Percentiles rank a stretch among this genome's conserved stretches.
phyloP scores from a whole-genome alignment of 2,888 invertebrate species.

The Siphlonurus alternatus region DNA sequence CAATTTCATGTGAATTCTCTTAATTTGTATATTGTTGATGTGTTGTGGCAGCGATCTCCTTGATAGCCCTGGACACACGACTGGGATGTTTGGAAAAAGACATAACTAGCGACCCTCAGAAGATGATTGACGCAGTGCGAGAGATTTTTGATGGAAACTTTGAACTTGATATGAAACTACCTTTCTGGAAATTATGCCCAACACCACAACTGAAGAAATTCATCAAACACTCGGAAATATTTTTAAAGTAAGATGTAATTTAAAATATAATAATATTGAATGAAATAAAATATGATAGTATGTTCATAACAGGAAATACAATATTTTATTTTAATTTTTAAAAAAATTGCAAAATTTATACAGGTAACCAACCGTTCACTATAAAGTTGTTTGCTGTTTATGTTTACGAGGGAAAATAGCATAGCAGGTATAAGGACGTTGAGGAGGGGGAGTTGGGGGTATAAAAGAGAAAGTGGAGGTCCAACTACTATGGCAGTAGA shows the following conservation, averaged over 20 bases:
- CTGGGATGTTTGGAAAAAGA: conserved; percentile 27
- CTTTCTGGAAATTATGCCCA: conserved; percentile 21
- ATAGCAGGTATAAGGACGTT: no score
- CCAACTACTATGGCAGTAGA: no score
- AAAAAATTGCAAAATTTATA: no score
- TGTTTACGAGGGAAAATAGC: no score
- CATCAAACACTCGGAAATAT: conserved; percentile 24
- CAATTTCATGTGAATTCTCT: no score
- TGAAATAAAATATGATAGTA: neutral
- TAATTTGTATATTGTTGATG: no score
- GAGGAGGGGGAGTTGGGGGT: no score
- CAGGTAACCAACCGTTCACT: no score
- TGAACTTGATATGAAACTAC: conserved; percentile 22
- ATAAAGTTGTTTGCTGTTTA: no score
- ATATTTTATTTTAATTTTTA: no score
- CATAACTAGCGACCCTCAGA: conserved; percentile 24
- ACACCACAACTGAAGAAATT: conserved; percentile 22
- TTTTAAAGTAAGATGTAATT: conserved; percentile 24
- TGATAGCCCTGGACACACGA: conserved; percentile 27
- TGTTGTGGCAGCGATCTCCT: conserved; percentile 24
- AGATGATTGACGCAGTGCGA: conserved; percentile 25
- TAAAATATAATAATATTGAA: neutral
- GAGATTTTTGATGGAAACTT: conserved; percentile 20
- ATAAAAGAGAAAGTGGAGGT: no score
- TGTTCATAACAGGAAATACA: neutral